These are phyloP conservation scores for Sinocyclocheilus anophthalmus DNA, from an alignment of 2,113 vertebrate genomes.

Conservation along the genomic window DNA sequence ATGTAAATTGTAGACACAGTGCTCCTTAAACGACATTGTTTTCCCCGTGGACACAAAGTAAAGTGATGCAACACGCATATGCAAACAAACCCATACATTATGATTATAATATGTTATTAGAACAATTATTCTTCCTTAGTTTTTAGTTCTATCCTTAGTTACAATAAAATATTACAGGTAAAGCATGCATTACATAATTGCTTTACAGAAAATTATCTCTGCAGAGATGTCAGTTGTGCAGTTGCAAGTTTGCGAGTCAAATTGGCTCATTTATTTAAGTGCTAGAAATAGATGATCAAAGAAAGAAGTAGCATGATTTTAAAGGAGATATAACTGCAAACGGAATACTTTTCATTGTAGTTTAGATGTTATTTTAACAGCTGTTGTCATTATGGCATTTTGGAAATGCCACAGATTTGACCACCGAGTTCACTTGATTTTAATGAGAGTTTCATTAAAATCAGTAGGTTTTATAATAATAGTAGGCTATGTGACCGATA, in stretches of 20 bases:
- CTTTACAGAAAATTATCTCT: background rate
- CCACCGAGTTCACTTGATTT: no score
- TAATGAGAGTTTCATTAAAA: background rate
- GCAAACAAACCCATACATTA: background rate
- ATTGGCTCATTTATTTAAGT: background rate
- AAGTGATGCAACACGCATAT: background rate
- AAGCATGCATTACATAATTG: background rate
- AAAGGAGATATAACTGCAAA: background rate
- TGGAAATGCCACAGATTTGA: background rate
- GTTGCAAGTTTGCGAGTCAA: background rate
- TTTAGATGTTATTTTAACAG: background rate
- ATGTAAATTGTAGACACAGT: background rate
- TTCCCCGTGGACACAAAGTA: background rate
- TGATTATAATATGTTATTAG: background rate
- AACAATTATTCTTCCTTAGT: conserved; percentile 18
- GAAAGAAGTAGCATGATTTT: background rate
- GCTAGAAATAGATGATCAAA: background rate
- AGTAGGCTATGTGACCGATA: background rate
- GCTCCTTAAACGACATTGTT: background rate
- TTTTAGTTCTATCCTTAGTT: background rate
- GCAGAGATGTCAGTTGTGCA: no score
- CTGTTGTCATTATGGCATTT: background rate
- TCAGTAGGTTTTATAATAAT: background rate
- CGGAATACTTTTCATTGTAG: background rate
- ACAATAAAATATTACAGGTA: background rate